Evolutionary conservation across 2,888 invertebrate species (phyloP).

Genomic region (Drosophila buzzatii): DNA sequence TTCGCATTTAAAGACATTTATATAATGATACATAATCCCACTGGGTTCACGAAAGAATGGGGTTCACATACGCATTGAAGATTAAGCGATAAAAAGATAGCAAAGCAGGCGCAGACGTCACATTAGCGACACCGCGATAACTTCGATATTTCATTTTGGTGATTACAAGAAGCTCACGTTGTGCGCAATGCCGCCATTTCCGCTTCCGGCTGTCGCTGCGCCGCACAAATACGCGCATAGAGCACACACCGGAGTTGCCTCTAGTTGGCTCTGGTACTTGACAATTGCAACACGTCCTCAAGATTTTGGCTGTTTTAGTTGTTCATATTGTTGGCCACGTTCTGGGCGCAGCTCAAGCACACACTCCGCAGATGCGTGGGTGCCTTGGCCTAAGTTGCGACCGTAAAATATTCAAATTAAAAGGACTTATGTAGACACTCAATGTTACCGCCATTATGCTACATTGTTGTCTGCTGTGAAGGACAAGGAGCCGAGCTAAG

Average conservation of each 20-base stretch:
- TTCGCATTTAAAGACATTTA: neutral
- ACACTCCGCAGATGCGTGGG: conserved; percentile 24
- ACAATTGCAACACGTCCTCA: conserved; percentile 76
- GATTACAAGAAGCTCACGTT: conserved; percentile 30
- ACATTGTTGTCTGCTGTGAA: conserved; percentile 66
- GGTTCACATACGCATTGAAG: conserved; percentile 18
- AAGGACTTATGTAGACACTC: conserved; percentile 83
- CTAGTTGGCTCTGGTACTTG: conserved; percentile 53
- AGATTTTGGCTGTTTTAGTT: conserved; percentile 41
- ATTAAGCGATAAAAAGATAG: conserved; percentile 15
- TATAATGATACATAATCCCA: neutral
- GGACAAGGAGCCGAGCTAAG: neutral
- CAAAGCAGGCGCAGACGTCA: conserved; percentile 31
- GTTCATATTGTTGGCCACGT: conserved; percentile 29
- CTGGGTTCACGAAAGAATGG: conserved; percentile 14
- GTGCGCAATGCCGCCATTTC: conserved; percentile 59
- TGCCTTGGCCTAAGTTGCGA: conserved; percentile 43
- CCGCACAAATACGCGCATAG: conserved; percentile 8
- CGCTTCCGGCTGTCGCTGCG: conserved; percentile 55
- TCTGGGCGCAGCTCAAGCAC: conserved; percentile 47
- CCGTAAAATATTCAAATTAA: conserved; percentile 82
- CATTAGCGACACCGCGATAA: conserved; percentile 67
- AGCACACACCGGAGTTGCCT: conserved; percentile 24
- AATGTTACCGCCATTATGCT: conserved; percentile 75
- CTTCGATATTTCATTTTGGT: conserved; percentile 68